Evolutionary conservation across 1,140 invertebrate species (phyloP), one percentile per base, ranked within the genome.

Genomic region (Dendroctonus valens): DNA sequence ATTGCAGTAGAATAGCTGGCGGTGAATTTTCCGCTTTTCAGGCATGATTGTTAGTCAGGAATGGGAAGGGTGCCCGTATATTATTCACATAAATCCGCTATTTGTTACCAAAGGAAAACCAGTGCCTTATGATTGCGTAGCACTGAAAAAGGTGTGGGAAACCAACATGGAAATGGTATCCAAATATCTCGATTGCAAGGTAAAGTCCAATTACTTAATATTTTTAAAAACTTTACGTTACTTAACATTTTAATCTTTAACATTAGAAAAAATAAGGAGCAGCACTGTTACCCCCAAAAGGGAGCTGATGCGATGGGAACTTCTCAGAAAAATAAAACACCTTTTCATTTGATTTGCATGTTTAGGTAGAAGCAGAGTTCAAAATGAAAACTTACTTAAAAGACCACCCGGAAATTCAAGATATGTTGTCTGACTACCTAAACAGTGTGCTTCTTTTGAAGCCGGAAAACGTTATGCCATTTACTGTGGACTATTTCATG

Each of bases 141-240:
- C 78, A 5, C 69, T 81, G 11, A 78, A 81, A 41, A 75, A 80
- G 26, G 75, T 72, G 6, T 84, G 85, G 84, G 72, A 79, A 12
- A 74, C 81, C 49, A 83, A 87, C 74, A 74, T 86, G 12, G 81
- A 87, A 75, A 70, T 84, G 26, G 73, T 84, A 11, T 85, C 85
- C 2, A 81, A 83, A 73, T 86, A 84, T 75, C 75, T 86, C 40
- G 84, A 87, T 69, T 80, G 79, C 67, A 86, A 86, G 79, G 85
- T 85, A 80, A 65, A 11, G 1, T 41, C 15, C 5, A 7, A 11
- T 42, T 7, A 59, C 7, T 7, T 15, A 8, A 15, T n/a, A 51
- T 46, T 46, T 11, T 46, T 9, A 3, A 11, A 5, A 46, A 46
- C 44, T 46, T 46, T 12, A n/a, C n/a, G n/a, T n/a, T n/a, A 46